A percentile compares a stretch with the other conserved stretches of the same genome.
Conservation (phyloP, 2,113 vertebrate genomes). For the Laticauda laticaudata region DNA sequence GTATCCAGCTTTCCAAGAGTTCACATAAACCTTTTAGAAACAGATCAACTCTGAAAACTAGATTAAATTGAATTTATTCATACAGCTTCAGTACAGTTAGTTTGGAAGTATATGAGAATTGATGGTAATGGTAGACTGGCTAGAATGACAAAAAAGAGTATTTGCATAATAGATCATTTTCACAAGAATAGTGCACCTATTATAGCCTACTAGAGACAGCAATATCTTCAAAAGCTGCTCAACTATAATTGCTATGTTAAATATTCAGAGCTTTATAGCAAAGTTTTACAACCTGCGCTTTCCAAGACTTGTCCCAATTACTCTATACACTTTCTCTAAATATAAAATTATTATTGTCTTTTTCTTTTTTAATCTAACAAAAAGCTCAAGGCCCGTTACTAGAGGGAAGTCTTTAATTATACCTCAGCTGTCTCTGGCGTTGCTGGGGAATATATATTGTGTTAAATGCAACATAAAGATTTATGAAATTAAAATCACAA, state of each 20-base stretch:
- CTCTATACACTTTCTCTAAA: neutral
- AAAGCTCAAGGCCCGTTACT: neutral
- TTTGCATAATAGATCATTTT: neutral
- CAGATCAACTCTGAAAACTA: neutral
- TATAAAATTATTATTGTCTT: neutral
- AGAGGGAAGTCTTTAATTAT: neutral
- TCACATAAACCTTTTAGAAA: neutral
- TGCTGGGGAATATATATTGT: neutral
- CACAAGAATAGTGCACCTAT: neutral
- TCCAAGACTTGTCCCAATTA: neutral
- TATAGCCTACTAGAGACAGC: neutral
- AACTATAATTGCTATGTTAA: neutral
- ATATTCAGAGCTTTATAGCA: neutral
- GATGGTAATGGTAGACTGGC: neutral
- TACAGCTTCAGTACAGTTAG: neutral
- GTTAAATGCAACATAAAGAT: neutral
- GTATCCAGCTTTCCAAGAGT: neutral
- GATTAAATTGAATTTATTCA: neutral
- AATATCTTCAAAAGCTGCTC: neutral
- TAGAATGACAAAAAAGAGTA: neutral
- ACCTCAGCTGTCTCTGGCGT: neutral
- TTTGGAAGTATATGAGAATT: neutral
- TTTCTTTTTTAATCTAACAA: neutral
- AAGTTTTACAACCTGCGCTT: neutral
- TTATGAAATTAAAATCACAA: constrained; percentile 9